Evolutionary conservation across 53 echinoderm and acorn worm genomes (phyloP).

Genomic region (Henricia sp.): DNA sequence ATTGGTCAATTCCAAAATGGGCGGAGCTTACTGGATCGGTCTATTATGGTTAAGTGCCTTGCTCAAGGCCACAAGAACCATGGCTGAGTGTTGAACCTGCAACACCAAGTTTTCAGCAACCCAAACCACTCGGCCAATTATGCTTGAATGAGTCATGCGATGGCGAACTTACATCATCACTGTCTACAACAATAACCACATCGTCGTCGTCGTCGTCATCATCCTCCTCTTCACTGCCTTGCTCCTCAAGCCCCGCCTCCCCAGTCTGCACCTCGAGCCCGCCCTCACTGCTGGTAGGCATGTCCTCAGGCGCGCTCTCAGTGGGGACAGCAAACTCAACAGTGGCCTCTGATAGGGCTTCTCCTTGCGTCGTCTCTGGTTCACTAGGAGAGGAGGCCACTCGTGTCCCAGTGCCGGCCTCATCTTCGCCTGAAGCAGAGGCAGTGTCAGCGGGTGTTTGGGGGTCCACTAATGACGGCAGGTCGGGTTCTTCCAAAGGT

Average conservation of each 20-base stretch:
- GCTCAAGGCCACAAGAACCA: no score
- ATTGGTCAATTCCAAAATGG: no score
- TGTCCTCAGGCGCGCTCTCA: slow-evolving; percentile 33
- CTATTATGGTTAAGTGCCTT: no score
- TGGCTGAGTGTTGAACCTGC: no score
- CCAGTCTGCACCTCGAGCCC: slow-evolving; percentile 6
- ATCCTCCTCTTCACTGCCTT: slow-evolving; percentile 45
- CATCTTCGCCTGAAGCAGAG: slow-evolving; percentile 30
- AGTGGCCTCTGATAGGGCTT: slow-evolving; percentile 14
- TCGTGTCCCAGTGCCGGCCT: slow-evolving; percentile 30
- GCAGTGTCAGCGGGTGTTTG: slow-evolving; percentile 2
- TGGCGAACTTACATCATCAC: slow-evolving; percentile 76
- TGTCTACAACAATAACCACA: slow-evolving; percentile 87
- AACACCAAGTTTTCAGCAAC: no score
- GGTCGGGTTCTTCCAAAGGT: slow-evolving; percentile 11
- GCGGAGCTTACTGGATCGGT: no score
- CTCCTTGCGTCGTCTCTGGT: slow-evolving; percentile 35
- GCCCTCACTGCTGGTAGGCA: slow-evolving; percentile 9
- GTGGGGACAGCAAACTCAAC: slow-evolving; percentile 9
- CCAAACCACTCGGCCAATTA: no score
- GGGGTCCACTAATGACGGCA: background rate
- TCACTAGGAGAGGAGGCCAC: slow-evolving; percentile 18
- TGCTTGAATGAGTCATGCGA: no score
- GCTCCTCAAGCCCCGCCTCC: slow-evolving; percentile 51
- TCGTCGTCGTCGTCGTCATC: slow-evolving; percentile 82